Percentiles rank a stretch among this genome's conserved stretches.
Evolutionary conservation across 2,888 invertebrate species (phyloP).

Genomic region (Lasioglossum marginatum): DNA sequence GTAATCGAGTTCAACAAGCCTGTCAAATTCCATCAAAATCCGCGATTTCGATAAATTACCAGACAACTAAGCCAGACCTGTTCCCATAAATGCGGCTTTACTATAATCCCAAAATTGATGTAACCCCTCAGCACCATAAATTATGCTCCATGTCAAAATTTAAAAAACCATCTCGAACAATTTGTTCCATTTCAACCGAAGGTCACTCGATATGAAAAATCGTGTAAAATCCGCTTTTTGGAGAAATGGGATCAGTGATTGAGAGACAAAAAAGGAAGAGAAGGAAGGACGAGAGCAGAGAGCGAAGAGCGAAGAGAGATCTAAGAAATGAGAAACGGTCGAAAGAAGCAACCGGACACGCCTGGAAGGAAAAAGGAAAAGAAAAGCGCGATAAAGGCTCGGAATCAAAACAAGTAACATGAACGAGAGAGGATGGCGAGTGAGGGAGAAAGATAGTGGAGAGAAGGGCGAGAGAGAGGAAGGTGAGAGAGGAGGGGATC

Average conservation of each 20-base stretch:
- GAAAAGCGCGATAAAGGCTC: constrained; percentile 6
- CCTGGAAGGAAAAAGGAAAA: not conserved
- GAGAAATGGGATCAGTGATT: not conserved
- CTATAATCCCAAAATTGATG: not conserved
- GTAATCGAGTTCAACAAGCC: too few relatives aligned
- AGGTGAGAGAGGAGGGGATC: constrained; percentile 12
- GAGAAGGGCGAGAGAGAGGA: not conserved
- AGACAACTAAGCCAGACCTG: not conserved
- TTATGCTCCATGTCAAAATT: not conserved
- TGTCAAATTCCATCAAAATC: too few relatives aligned
- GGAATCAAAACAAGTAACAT: constrained; percentile 12
- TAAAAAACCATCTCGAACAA: not conserved
- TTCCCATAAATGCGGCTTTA: not conserved
- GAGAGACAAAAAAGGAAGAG: too few relatives aligned
- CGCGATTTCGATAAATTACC: not conserved
- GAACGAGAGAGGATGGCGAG: constrained; percentile 5
- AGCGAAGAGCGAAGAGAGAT: not conserved
- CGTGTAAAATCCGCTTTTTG: not conserved
- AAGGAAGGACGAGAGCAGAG: not conserved
- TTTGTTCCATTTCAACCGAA: not conserved
- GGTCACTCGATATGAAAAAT: not conserved
- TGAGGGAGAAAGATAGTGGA: not conserved
- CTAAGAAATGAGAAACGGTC: constrained; percentile 1
- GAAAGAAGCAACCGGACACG: not conserved
- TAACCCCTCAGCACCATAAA: not conserved